A percentile compares a stretch with the other conserved stretches of the same genome.
Evolutionary conservation across 2,888 invertebrate species (phyloP).

Genomic region (Abrostola tripartita): DNA sequence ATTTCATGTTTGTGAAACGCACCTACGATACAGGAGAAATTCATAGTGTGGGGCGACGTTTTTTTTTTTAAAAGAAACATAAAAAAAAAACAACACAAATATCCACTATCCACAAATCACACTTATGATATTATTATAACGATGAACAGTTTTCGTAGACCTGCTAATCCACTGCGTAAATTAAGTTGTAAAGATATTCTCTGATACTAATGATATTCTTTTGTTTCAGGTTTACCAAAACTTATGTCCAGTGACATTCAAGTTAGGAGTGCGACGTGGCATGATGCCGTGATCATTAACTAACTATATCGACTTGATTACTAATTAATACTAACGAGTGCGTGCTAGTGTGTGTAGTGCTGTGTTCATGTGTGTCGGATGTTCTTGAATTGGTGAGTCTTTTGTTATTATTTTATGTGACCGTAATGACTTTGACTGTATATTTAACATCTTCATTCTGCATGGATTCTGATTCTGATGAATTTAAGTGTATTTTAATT

Average conservation of each 20-base stretch:
- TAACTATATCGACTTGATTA: constrained; percentile 49
- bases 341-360: constrained; percentile 56
- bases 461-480: too few relatives aligned
- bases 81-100: too few relatives aligned
- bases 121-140: too few relatives aligned
- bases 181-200: neutral
- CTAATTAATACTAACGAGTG: constrained; percentile 47
- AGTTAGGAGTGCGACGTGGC: constrained; percentile 33
- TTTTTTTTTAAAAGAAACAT: too few relatives aligned
- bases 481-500: too few relatives aligned
- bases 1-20: too few relatives aligned
- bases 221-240: constrained; percentile 60
- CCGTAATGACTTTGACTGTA: neutral
- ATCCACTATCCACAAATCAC: too few relatives aligned
- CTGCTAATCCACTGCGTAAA: too few relatives aligned
- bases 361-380: constrained; percentile 49
- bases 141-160: too few relatives aligned
- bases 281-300: constrained; percentile 50
- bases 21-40: too few relatives aligned
- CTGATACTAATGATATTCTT: neutral
- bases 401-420: neutral
- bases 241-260: constrained; percentile 55
- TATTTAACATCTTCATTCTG: neutral
- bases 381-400: constrained; percentile 44
- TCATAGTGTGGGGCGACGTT: too few relatives aligned